A percentile compares a stretch with the other conserved stretches of the same genome.
phyloP scores from a whole-genome alignment of 2,797 vertebrate species.

The Cetoscarus ocellatus region DNA sequence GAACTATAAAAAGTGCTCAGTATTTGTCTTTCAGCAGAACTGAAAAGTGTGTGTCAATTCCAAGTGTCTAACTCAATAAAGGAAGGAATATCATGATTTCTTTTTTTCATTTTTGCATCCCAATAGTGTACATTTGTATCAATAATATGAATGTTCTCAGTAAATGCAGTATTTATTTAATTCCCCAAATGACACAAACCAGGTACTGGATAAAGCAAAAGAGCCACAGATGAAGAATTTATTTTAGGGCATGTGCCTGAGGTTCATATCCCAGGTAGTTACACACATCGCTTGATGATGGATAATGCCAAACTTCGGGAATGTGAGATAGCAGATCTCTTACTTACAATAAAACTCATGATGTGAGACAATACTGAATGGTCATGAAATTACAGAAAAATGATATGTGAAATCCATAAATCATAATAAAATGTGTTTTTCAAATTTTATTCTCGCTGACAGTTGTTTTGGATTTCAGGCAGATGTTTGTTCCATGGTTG shows the following conservation, averaged over 20 bases:
- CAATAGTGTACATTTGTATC: too few relatives aligned
- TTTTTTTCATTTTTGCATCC: too few relatives aligned
- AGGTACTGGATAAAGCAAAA: neutral
- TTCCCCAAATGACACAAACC: too few relatives aligned
- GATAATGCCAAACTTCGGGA: neutral
- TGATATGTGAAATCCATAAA: conserved; percentile 1
- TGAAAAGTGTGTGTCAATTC: too few relatives aligned
- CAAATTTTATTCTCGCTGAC: neutral
- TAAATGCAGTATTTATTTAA: too few relatives aligned
- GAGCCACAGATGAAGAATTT: too few relatives aligned
- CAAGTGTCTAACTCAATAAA: too few relatives aligned
- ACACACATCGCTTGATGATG: conserved; percentile 19
- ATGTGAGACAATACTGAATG: conserved; percentile 4
- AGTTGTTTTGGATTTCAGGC: neutral
- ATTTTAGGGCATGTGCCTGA: too few relatives aligned
- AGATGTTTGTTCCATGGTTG: neutral
- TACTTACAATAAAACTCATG: conserved; percentile 4
- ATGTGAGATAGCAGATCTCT: neutral
- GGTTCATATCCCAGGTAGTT: neutral
- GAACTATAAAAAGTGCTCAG: too few relatives aligned
- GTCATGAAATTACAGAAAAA: conserved; percentile 8
- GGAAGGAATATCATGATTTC: too few relatives aligned
- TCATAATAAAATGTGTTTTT: neutral
- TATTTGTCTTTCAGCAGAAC: too few relatives aligned
- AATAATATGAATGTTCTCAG: neutral